A percentile compares a stretch with the other conserved stretches of the same genome.
phyloP scores from a whole-genome alignment of 2,888 invertebrate species.

The Bombyx huttoni region DNA sequence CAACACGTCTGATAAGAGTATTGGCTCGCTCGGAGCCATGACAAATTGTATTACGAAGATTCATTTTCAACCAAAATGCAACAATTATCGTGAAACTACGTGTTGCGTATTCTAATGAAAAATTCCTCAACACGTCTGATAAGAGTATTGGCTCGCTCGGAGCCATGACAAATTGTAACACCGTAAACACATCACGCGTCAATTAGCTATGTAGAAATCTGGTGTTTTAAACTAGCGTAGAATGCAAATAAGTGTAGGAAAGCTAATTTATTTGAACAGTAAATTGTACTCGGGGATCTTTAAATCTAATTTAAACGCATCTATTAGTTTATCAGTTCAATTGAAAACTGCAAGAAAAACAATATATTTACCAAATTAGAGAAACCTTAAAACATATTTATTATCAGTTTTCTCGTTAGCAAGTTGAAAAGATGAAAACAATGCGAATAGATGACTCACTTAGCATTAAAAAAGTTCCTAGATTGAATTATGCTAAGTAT shows the following conservation, averaged over 20 bases:
- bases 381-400: neutral
- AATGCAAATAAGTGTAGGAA: conserved; percentile 20
- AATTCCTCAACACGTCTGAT: neutral
- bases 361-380: neutral
- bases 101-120: neutral
- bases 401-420: too few species aligned
- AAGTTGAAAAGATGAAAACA: too few species aligned
- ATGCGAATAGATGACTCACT: too few species aligned
- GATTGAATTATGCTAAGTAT: too few species aligned
- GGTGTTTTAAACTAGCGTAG: conserved; percentile 6
- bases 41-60: conserved; percentile 4
- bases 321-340: too few species aligned
- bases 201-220: conserved; percentile 26
- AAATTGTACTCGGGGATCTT: too few species aligned
- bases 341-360: neutral
- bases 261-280: conserved; percentile 8
- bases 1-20: neutral
- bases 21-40: neutral
- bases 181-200: conserved; percentile 18
- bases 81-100: too few species aligned
- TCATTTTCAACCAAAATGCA: too few species aligned
- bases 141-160: neutral
- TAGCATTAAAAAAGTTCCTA: too few species aligned
- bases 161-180: conserved; percentile 8
- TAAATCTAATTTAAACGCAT: too few species aligned